These are phyloP conservation scores for Erpobdella octoculata DNA, from an alignment of 2,888 invertebrate species.

Conservation along the genomic window DNA sequence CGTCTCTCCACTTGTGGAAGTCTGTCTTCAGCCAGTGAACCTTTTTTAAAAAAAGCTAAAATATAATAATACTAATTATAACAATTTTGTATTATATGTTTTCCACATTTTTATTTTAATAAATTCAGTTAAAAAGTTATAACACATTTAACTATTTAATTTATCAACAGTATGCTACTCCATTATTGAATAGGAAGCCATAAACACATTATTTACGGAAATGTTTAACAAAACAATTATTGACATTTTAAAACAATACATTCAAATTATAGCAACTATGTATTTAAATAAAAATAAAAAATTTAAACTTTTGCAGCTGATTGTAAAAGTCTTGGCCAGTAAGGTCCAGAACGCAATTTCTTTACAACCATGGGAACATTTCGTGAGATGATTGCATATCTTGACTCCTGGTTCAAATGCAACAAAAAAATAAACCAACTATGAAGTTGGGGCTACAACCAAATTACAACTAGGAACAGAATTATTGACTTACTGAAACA, in stretches of 20 bases:
- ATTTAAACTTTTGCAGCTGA: slow-evolving; percentile 69
- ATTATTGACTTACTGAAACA: slow-evolving; percentile 41
- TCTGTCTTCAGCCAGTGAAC: slow-evolving; percentile 92
- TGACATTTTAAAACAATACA: no score
- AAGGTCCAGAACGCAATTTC: slow-evolving; percentile 65
- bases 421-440: not conserved
- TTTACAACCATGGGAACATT: slow-evolving; percentile 56
- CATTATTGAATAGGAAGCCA: no score
- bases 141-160: no score
- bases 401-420: slow-evolving; percentile 54
- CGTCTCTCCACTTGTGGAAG: slow-evolving; percentile 95
- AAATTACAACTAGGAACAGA: not conserved
- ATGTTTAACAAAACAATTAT: no score
- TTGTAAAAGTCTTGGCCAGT: slow-evolving; percentile 79
- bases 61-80: no score
- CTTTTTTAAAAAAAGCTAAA: no score
- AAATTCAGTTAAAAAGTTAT: no score
- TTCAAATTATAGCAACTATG: no score
- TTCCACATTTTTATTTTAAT: no score
- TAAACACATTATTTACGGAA: no score
- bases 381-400: slow-evolving; percentile 54
- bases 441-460: not conserved
- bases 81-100: no score
- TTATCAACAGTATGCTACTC: no score
- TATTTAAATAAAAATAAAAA: not conserved